Conservation (phyloP, 2,888 invertebrate species). For the Nemotelus nigrinus region DNA sequence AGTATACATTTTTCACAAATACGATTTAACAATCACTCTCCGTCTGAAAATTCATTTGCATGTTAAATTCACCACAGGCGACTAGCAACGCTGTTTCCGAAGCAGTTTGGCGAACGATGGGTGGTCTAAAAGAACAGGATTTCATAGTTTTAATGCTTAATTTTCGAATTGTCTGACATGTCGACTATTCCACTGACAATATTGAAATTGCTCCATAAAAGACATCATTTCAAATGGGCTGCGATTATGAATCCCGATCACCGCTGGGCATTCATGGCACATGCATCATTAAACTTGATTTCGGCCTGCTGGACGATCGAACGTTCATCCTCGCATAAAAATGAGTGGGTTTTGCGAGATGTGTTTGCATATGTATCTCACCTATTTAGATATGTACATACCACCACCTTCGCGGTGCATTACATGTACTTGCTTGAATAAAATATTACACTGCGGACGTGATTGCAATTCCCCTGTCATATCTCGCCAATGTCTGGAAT, state of each 20-base stretch:
- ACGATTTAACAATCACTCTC: not conserved
- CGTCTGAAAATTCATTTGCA: not conserved
- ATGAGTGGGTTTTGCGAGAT: too few relatives aligned
- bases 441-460: constrained; percentile 37
- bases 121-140: constrained; percentile 20
- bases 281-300: constrained; percentile 21
- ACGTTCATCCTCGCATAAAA: constrained; percentile 5
- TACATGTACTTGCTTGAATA: constrained; percentile 13
- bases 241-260: constrained; percentile 28
- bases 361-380: too few relatives aligned
- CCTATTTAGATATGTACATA: not conserved
- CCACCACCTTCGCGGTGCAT: not conserved
- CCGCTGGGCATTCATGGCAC: constrained; percentile 21
- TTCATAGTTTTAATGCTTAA: constrained; percentile 19
- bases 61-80: constrained; percentile 2
- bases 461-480: constrained; percentile 33
- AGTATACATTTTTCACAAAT: not conserved
- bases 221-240: constrained; percentile 38
- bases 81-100: not conserved
- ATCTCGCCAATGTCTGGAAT: constrained; percentile 24
- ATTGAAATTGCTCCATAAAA: constrained; percentile 41
- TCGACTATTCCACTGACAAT: not conserved
- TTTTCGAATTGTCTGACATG: constrained; percentile 8
- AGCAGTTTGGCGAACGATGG: not conserved
- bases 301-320: constrained; percentile 15